Conservation (phyloP, 2,113 vertebrate genomes). For the Gallinago undulata region DNA sequence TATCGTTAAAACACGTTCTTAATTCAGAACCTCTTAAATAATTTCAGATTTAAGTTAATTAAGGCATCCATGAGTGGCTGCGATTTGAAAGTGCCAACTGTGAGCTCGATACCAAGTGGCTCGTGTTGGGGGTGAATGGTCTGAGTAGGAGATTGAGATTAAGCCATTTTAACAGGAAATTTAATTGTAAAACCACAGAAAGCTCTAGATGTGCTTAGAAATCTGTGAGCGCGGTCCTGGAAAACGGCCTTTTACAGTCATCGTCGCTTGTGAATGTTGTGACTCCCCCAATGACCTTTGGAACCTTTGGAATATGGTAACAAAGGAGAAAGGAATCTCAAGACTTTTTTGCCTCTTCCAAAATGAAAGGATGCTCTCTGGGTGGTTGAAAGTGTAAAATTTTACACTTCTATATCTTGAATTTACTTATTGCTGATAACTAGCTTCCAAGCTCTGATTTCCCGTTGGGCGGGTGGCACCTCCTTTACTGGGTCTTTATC, state of each 20-base stretch:
- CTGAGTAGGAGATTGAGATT: too few species aligned
- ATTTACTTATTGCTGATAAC: not conserved
- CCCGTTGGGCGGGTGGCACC: not conserved
- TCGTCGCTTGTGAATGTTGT: accelerated
- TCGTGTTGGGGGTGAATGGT: accelerated
- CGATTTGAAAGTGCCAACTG: too few species aligned
- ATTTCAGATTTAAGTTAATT: not conserved
- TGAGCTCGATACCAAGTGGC: not conserved
- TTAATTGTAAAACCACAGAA: not conserved
- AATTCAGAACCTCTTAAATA: not conserved
- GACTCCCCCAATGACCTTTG: not conserved
- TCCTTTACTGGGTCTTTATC: not conserved
- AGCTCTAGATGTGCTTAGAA: too few species aligned
- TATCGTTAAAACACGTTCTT: too few species aligned
- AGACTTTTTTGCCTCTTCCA: not conserved
- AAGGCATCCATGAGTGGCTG: not conserved
- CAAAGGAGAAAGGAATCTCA: not conserved
- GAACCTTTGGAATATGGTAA: not conserved
- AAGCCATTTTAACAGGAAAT: not conserved
- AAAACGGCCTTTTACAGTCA: accelerated
- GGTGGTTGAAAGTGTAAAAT: not conserved
- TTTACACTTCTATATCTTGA: not conserved
- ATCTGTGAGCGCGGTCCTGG: not conserved
- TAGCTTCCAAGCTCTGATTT: not conserved
- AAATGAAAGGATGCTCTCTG: not conserved